phyloP scores from a whole-genome alignment of 64 coral and sea anemone species.

The Stylophora pistillata region DNA sequence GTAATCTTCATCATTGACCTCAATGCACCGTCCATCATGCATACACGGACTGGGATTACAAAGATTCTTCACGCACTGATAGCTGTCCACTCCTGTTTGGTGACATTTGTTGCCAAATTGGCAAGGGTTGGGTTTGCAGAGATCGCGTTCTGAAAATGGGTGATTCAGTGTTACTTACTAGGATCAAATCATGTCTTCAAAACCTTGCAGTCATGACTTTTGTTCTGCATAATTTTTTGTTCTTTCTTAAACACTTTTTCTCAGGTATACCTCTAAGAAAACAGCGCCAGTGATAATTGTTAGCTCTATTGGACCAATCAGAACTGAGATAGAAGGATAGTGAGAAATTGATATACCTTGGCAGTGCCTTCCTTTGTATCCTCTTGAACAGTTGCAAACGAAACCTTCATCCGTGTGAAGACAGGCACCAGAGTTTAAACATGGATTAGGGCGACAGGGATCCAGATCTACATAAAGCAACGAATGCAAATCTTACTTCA shows the following conservation, averaged over 20 bases:
- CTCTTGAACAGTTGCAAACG: constrained; percentile 71
- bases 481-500: neutral
- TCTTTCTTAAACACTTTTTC: no score
- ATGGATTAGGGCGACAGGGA: constrained; percentile 79
- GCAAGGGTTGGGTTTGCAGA: constrained; percentile 98
- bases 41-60: constrained; percentile 94
- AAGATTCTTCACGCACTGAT: constrained; percentile 93
- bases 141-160: constrained; percentile 65
- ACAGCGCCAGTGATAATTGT: neutral
- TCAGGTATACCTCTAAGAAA: no score
- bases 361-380: constrained; percentile 61
- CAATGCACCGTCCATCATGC: constrained; percentile 85
- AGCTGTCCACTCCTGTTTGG: constrained; percentile 78
- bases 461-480: constrained; percentile 33
- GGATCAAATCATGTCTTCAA: no score
- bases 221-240: no score
- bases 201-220: no score
- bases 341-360: constrained; percentile 29
- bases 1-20: constrained; percentile 89
- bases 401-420: constrained; percentile 56
- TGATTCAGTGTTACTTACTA: neutral
- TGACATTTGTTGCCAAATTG: constrained; percentile 94
- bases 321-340: neutral
- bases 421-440: constrained; percentile 57
- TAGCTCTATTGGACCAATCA: neutral